Conservation (phyloP, 2,888 invertebrate species). For the Nephrotoma flavescens region DNA sequence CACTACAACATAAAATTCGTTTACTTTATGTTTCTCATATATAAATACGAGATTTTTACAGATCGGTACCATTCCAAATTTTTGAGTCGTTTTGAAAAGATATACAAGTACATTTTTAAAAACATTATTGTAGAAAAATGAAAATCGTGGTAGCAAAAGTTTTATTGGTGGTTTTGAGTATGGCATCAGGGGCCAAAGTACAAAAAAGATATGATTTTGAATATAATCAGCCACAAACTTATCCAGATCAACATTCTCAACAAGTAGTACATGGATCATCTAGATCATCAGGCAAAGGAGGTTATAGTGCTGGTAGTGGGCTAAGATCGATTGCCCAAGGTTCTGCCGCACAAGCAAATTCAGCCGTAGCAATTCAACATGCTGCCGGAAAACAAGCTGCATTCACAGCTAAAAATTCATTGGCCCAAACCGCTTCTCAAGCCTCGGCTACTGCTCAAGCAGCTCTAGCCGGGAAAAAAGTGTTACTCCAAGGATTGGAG, state of each 20-base stretch:
- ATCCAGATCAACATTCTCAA: background rate
- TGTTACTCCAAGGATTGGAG: conserved; percentile 44
- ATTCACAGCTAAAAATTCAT: conserved; percentile 49
- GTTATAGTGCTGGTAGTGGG: conserved; percentile 51
- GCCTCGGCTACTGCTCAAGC: conserved; percentile 45
- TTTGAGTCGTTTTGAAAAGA: background rate
- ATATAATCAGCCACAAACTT: background rate
- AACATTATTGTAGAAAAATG: background rate
- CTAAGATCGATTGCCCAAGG: conserved; percentile 48
- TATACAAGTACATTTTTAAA: background rate
- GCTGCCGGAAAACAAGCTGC: conserved; percentile 52
- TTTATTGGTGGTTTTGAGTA: background rate
- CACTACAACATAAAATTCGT: background rate
- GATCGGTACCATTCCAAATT: background rate
- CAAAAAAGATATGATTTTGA: conserved; percentile 4
- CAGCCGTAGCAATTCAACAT: conserved; percentile 48
- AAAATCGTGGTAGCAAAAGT: background rate
- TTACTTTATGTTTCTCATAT: background rate
- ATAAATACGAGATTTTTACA: background rate
- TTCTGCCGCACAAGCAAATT: conserved; percentile 54
- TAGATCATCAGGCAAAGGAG: conserved; percentile 16
- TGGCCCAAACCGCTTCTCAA: conserved; percentile 55
- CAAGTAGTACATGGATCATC: background rate
- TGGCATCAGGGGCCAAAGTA: background rate
- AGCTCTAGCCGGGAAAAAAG: conserved; percentile 44